Evolutionary conservation across 2,797 vertebrate genomes (phyloP).

Genomic region (Sebastes diploproa): DNA sequence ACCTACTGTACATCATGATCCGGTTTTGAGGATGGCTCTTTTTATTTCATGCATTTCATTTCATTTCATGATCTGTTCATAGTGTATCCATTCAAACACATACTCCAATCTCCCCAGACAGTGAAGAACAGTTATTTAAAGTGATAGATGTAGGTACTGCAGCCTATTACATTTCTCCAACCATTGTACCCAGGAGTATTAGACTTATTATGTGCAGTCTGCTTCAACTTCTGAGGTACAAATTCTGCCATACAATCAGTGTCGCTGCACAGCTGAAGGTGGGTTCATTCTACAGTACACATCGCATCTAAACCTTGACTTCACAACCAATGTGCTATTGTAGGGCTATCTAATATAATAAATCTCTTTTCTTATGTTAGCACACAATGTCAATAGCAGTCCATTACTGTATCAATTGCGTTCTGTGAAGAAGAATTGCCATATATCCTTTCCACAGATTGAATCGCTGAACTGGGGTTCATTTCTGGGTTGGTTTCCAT

Average conservation of each 20-base stretch:
- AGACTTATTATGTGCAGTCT: slow-evolving; percentile 7
- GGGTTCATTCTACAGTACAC: not conserved
- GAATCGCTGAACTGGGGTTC: not conserved
- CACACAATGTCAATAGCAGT: slow-evolving; percentile 19
- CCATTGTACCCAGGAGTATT: slow-evolving; percentile 14
- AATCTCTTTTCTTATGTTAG: slow-evolving; percentile 14
- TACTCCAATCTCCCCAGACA: not conserved
- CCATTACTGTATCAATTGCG: slow-evolving; percentile 4
- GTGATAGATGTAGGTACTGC: not conserved
- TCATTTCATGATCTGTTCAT: not conserved
- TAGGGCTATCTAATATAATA: slow-evolving; percentile 14
- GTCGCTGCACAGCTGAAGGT: not conserved
- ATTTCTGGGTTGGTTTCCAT: slow-evolving; percentile 36
- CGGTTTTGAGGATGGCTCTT: not conserved
- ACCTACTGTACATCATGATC: not conserved
- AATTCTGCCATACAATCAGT: not conserved
- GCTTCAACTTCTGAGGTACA: not conserved
- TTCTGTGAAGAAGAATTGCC: slow-evolving; percentile 18
- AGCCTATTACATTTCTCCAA: slow-evolving; percentile 9
- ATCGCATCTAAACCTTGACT: not conserved
- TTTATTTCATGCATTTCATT: not conserved
- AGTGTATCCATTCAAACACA: not conserved
- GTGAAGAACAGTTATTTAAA: slow-evolving; percentile 18
- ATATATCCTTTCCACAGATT: slow-evolving; percentile 22
- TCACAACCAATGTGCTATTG: slow-evolving; percentile 11